Evolutionary conservation across 1,140 invertebrate species (phyloP).

Genomic region (Drosophila nannoptera): DNA sequence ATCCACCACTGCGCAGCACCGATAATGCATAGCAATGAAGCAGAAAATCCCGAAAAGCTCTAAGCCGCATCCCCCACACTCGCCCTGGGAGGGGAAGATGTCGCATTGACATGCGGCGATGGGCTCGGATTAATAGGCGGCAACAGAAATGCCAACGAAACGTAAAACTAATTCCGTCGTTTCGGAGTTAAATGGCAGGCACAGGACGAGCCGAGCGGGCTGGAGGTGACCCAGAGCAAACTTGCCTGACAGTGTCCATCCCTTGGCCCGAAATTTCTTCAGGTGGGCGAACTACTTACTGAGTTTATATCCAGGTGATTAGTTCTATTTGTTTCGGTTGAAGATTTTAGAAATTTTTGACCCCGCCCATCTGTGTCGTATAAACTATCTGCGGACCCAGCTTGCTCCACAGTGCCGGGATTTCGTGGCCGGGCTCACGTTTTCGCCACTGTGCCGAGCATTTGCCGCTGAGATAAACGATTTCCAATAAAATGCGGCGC

Average conservation of each 20-base stretch:
- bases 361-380: background rate
- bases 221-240: slow-evolving; percentile 28
- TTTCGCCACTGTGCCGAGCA: slow-evolving; percentile 38
- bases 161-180: slow-evolving; percentile 74
- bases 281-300: too few species aligned
- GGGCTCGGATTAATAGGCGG: slow-evolving; percentile 57
- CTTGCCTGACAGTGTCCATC: slow-evolving; percentile 44
- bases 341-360: background rate
- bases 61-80: slow-evolving; percentile 35
- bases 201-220: slow-evolving; percentile 18
- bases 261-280: background rate
- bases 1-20: slow-evolving; percentile 32
- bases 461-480: slow-evolving; percentile 65
- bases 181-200: slow-evolving; percentile 63
- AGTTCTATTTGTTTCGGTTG: too few species aligned
- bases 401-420: slow-evolving; percentile 41
- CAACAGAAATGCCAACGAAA: slow-evolving; percentile 70
- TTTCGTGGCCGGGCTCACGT: slow-evolving; percentile 48
- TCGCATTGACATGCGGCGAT: slow-evolving; percentile 34
- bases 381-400: background rate
- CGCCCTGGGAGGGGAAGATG: background rate
- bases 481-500: slow-evolving; percentile 70
- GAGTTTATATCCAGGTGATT: too few species aligned
- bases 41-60: slow-evolving; percentile 74
- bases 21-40: slow-evolving; percentile 72